Percentiles rank a stretch among this genome's conserved stretches.
Conservation (phyloP, 2,113 vertebrate genomes). For the Perccottus glenii region DNA sequence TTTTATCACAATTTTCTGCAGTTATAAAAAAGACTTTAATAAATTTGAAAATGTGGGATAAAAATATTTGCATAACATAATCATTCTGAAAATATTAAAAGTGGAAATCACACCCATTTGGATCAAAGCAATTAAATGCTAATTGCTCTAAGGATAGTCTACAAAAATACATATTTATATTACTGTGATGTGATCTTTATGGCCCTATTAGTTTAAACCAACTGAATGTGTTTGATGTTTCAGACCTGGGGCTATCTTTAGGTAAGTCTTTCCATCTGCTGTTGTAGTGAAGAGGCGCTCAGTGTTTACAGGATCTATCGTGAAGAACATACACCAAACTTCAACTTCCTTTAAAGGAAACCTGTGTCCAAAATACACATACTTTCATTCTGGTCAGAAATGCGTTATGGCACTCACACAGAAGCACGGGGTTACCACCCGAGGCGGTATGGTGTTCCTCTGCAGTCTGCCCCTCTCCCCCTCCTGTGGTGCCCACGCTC, state of each 20-base stretch:
- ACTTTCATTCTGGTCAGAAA: background rate
- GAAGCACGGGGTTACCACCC: slow-evolving; percentile 48
- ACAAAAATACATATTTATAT: too few relatives aligned
- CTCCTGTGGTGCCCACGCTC: slow-evolving; percentile 58
- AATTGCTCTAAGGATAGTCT: too few relatives aligned
- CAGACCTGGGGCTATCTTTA: slow-evolving; percentile 74
- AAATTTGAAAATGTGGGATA: too few relatives aligned
- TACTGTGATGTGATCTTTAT: too few relatives aligned
- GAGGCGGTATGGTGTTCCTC: slow-evolving; percentile 58
- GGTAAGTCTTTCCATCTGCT: slow-evolving; percentile 67
- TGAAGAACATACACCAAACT: background rate
- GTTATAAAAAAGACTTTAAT: too few relatives aligned
- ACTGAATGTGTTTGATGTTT: background rate
- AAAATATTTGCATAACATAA: too few relatives aligned
- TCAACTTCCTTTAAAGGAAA: too few relatives aligned
- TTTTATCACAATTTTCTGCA: background rate
- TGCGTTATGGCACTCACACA: slow-evolving; percentile 62
- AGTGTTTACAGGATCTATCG: slow-evolving; percentile 62
- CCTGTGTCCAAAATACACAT: background rate
- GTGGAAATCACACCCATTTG: too few relatives aligned
- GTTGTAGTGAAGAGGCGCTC: slow-evolving; percentile 66
- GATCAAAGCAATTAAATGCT: too few relatives aligned
- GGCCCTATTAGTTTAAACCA: background rate
- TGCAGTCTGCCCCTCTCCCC: slow-evolving; percentile 52
- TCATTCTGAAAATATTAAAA: too few relatives aligned